Percentiles rank a stretch among this genome's conserved stretches.
Evolutionary conservation across 1,140 invertebrate genomes (phyloP).

Genomic region (Maconellicoccus hirsutus): DNA sequence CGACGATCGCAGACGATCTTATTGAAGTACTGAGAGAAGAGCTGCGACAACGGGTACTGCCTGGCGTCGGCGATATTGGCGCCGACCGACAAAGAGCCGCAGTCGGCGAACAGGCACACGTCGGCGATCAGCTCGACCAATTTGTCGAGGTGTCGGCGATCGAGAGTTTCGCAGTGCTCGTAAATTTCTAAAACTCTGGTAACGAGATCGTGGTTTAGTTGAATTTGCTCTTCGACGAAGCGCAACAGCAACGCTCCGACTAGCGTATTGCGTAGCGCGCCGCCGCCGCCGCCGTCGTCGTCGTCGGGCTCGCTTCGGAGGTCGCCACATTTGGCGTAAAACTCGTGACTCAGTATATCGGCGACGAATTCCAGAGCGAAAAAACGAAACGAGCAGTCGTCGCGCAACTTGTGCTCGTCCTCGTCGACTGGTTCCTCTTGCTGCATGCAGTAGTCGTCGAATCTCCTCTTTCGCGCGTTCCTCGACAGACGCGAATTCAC

Average conservation of each 20-base stretch:
- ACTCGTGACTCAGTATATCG: not conserved
- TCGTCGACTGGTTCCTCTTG: too few relatives aligned
- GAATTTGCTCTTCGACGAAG: not conserved
- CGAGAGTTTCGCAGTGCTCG: not conserved
- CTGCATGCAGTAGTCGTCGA: too few relatives aligned
- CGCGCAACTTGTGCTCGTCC: too few relatives aligned
- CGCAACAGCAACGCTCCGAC: too few relatives aligned
- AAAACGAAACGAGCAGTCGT: too few relatives aligned
- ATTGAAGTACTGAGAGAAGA: not conserved
- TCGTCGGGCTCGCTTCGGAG: too few relatives aligned
- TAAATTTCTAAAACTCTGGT: not conserved
- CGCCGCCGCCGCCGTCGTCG: too few relatives aligned
- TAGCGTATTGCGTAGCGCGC: not conserved
- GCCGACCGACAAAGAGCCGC: not conserved
- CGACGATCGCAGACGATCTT: not conserved
- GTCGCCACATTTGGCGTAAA: not conserved
- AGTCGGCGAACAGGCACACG: not conserved
- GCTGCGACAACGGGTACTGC: not conserved
- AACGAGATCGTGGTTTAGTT: not conserved
- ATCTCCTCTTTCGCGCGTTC: too few relatives aligned
- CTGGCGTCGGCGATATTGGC: not conserved
- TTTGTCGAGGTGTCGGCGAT: not conserved
- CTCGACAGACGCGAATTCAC: too few relatives aligned
- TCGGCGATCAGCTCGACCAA: not conserved
- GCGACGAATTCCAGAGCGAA: not conserved